A percentile compares a stretch with the other conserved stretches of the same genome.
phyloP scores from a whole-genome alignment of 2,888 invertebrate genomes.

The Piscicola geometra region DNA sequence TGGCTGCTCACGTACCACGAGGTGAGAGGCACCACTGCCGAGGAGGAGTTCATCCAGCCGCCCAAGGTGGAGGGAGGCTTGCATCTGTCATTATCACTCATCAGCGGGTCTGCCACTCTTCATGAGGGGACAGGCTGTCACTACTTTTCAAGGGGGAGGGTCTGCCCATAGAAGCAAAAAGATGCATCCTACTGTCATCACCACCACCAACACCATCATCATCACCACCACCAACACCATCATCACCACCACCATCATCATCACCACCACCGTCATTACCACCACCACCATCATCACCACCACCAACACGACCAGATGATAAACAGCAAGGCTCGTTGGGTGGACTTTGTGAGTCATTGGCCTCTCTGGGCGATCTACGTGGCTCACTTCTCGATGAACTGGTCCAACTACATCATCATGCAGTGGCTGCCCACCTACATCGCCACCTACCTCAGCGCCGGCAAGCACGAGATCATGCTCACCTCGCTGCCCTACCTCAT shows the following conservation, averaged over 20 bases:
- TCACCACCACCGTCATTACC: not conserved
- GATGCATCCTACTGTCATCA: not conserved
- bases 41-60: slow-evolving; percentile 55
- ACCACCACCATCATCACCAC: not conserved
- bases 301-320: slow-evolving; percentile 55
- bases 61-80: slow-evolving; percentile 55
- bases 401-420: slow-evolving; percentile 75
- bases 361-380: slow-evolving; percentile 70
- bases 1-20: slow-evolving; percentile 67
- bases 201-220: not conserved
- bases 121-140: too few relatives aligned
- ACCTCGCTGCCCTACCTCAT: slow-evolving; percentile 71
- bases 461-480: slow-evolving; percentile 67
- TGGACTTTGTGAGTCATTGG: slow-evolving; percentile 66
- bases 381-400: slow-evolving; percentile 75
- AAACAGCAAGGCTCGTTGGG: slow-evolving; percentile 63
- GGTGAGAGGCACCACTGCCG: slow-evolving; percentile 50
- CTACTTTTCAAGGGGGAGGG: too few relatives aligned
- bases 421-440: slow-evolving; percentile 74
- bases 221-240: not conserved
- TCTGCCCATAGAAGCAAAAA: too few relatives aligned
- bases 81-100: too few relatives aligned
- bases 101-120: too few relatives aligned
- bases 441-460: slow-evolving; percentile 64
- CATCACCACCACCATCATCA: not conserved